phyloP scores from a whole-genome alignment of 2,797 vertebrate genomes.

The Phaenicophaeus curvirostris region DNA sequence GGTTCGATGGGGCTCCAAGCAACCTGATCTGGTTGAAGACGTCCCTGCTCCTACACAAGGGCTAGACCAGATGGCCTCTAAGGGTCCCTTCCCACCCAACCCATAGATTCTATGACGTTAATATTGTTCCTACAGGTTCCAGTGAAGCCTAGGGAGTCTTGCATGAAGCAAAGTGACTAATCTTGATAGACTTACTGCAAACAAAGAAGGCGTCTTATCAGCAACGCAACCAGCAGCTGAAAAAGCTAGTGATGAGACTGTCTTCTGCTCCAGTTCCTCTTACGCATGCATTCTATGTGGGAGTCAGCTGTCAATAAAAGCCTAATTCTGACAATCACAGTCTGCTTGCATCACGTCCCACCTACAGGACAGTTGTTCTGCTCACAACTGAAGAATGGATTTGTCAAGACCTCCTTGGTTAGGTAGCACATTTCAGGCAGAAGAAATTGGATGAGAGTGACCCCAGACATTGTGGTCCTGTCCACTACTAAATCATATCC shows the following conservation, averaged over 20 bases:
- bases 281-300: background rate
- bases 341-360: background rate
- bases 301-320: background rate
- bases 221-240: background rate
- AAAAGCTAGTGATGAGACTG: rapidly evolving
- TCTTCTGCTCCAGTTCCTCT: background rate
- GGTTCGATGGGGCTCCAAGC: too few relatives aligned
- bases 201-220: background rate
- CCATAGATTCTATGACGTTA: background rate
- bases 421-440: background rate
- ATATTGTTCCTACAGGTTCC: rapidly evolving
- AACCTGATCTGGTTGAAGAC: too few relatives aligned
- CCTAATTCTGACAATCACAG: background rate
- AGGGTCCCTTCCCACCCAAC: too few relatives aligned
- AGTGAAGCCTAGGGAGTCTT: background rate
- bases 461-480: background rate
- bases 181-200: background rate
- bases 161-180: background rate
- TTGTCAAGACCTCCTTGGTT: background rate
- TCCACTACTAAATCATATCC: too few relatives aligned
- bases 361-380: background rate
- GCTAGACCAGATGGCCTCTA: too few relatives aligned
- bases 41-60: too few relatives aligned
- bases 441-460: background rate
- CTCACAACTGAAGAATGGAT: background rate